Percentiles rank a stretch among this genome's conserved stretches.
Conservation (phyloP, 2,888 invertebrate species). For the Tipula helvola region DNA sequence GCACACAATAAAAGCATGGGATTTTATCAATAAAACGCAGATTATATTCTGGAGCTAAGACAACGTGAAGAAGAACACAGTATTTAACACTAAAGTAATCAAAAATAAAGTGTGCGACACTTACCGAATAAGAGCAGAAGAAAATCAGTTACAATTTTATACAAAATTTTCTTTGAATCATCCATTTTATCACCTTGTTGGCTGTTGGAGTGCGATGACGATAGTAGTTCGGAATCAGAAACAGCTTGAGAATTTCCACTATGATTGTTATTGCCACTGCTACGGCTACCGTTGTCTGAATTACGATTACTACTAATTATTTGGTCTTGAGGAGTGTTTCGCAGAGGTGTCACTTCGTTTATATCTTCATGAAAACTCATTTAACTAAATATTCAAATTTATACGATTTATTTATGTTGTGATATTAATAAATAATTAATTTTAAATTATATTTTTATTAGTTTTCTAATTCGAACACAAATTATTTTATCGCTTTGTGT, state of each 20-base stretch:
- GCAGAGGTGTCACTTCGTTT: slow-evolving; percentile 5
- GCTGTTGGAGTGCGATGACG: neutral
- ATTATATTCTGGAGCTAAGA: neutral
- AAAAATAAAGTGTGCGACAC: neutral
- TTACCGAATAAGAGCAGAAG: neutral
- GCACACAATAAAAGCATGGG: neutral
- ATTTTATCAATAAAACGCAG: neutral
- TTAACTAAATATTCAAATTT: slow-evolving; percentile 1
- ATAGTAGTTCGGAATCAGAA: neutral
- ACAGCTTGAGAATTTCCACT: neutral
- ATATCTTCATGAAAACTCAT: slow-evolving; percentile 5
- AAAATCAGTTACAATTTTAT: slow-evolving; percentile 5
- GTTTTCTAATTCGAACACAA: neutral
- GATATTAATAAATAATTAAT: neutral
- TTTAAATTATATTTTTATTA: neutral
- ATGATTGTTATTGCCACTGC: neutral
- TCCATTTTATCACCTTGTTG: neutral
- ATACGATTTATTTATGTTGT: neutral
- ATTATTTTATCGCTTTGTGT: neutral
- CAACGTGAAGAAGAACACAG: neutral
- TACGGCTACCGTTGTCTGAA: neutral
- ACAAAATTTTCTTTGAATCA: slow-evolving; percentile 10
- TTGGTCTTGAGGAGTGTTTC: neutral
- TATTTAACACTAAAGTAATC: neutral
- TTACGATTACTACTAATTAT: neutral